Evolutionary conservation across 2,888 invertebrate species (phyloP).

Genomic region (Machimus rusticus): DNA sequence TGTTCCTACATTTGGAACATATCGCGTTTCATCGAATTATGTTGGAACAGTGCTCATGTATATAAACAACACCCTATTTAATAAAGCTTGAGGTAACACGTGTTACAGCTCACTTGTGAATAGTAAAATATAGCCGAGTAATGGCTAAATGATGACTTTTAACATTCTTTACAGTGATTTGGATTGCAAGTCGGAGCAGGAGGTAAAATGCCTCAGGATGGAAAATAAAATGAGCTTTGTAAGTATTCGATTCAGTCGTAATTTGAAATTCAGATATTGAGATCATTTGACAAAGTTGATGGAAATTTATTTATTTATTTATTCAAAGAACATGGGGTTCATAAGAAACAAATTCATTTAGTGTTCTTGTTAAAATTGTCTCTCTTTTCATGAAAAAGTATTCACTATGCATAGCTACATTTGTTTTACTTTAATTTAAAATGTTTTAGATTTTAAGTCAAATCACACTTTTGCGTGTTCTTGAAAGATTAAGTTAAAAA

Average conservation of each 20-base stretch:
- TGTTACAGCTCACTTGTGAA: slow-evolving; percentile 52
- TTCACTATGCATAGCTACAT: too few relatives aligned
- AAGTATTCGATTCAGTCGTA: background rate
- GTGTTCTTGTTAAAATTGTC: too few relatives aligned
- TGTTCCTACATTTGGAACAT: background rate
- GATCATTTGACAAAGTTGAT: background rate
- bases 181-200: slow-evolving; percentile 7
- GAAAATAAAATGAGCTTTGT: background rate
- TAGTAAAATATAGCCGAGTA: slow-evolving; percentile 51
- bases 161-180: slow-evolving; percentile 51
- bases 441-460: too few relatives aligned
- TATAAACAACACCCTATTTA: slow-evolving; percentile 49
- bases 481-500: too few relatives aligned
- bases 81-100: slow-evolving; percentile 50
- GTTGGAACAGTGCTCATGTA: background rate
- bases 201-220: background rate
- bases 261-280: slow-evolving; percentile 10
- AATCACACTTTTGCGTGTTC: too few relatives aligned
- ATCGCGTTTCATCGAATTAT: background rate
- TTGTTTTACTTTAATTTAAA: too few relatives aligned
- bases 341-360: too few relatives aligned
- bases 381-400: too few relatives aligned
- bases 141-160: slow-evolving; percentile 51
- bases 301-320: background rate
- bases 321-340: background rate